Percentiles rank a stretch among this genome's conserved stretches.
Conservation (phyloP, 2,113 vertebrate species). For the Notiomystis cincta region DNA sequence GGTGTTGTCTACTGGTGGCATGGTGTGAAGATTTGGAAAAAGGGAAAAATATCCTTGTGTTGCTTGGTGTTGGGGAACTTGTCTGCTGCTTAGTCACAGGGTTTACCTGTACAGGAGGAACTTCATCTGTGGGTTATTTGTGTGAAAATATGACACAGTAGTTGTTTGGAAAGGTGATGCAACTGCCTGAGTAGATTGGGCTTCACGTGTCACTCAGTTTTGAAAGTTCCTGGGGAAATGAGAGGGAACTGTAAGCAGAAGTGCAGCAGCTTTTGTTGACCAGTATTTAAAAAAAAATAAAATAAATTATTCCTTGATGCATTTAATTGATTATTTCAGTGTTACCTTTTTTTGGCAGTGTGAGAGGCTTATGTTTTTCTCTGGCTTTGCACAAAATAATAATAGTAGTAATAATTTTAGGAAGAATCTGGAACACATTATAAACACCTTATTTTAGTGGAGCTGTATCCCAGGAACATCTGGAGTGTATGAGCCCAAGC, state of each 20-base stretch:
- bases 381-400: not conserved
- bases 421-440: not conserved
- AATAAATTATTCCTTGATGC: not conserved
- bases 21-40: not conserved
- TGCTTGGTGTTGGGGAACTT: not conserved
- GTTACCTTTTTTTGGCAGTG: not conserved
- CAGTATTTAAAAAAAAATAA: not conserved
- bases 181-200: not conserved
- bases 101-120: not conserved
- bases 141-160: not conserved
- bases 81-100: not conserved
- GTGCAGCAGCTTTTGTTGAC: not conserved
- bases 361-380: not conserved
- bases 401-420: not conserved
- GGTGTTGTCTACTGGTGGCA: accelerated
- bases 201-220: not conserved
- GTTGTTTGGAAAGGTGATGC: not conserved
- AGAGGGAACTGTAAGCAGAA: not conserved
- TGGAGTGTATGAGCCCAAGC: not conserved
- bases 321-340: not conserved
- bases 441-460: not conserved
- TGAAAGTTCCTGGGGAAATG: not conserved
- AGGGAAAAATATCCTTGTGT: not conserved
- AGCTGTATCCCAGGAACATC: not conserved
- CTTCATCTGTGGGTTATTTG: not conserved